Evolutionary conservation across 2,113 vertebrate species (phyloP).

Genomic region (Ceyx margarethae): DNA sequence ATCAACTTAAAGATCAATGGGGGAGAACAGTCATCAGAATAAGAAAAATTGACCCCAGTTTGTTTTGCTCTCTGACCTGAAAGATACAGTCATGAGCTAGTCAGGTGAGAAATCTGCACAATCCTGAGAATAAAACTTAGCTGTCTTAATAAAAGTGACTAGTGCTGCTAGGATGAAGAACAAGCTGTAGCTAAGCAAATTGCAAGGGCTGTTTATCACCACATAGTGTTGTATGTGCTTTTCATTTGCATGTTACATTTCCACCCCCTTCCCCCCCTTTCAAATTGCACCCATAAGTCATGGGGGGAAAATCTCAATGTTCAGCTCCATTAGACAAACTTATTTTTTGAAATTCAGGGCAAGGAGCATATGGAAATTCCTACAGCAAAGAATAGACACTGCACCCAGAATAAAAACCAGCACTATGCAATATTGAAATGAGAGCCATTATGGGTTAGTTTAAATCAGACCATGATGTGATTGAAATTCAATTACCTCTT

Average conservation of each 20-base stretch:
- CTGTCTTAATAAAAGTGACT: slow-evolving; percentile 11
- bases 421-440: slow-evolving; percentile 4
- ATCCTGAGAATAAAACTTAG: slow-evolving; percentile 21
- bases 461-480: neutral
- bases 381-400: neutral
- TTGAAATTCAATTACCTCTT: slow-evolving; percentile 43
- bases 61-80: slow-evolving; percentile 11
- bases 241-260: neutral
- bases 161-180: neutral
- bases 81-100: neutral
- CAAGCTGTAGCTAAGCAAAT: slow-evolving; percentile 1
- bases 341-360: slow-evolving; percentile 58
- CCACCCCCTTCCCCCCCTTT: neutral
- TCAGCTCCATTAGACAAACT: slow-evolving; percentile 52
- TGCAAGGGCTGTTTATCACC: neutral
- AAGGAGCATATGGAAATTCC: slow-evolving; percentile 65
- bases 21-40: neutral
- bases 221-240: neutral
- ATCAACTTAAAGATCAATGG: neutral
- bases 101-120: slow-evolving; percentile 18
- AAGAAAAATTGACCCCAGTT: neutral
- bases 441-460: slow-evolving; percentile 25
- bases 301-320: neutral
- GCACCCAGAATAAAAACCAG: slow-evolving; percentile 42
- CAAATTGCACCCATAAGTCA: slow-evolving; percentile 13